phyloP scores from a whole-genome alignment of 2,888 invertebrate species.

The Agonopterix subpropinquella region DNA sequence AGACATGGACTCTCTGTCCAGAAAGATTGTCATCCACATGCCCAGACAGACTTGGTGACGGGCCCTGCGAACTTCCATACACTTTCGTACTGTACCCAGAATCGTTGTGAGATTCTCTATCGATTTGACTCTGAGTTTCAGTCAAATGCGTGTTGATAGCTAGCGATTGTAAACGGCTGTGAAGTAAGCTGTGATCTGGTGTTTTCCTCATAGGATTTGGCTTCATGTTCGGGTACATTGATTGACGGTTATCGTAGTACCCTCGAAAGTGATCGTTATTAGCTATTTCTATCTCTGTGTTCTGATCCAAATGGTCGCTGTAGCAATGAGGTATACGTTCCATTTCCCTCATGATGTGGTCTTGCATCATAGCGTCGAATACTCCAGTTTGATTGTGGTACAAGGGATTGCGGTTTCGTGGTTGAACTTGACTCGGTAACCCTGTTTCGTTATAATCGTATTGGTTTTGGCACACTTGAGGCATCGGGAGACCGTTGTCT shows the following conservation, averaged over 20 bases:
- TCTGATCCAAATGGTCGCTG: constrained; percentile 62
- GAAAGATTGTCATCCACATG: constrained; percentile 65
- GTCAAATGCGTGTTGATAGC: constrained; percentile 68
- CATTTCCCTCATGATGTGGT: constrained; percentile 68
- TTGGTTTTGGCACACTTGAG: constrained; percentile 36
- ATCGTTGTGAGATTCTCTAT: constrained; percentile 85
- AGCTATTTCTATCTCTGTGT: constrained; percentile 66
- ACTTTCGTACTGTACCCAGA: constrained; percentile 91
- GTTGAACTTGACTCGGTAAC: constrained; percentile 45
- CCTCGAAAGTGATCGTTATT: constrained; percentile 61
- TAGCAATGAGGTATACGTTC: constrained; percentile 69
- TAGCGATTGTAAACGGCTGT: constrained; percentile 62
- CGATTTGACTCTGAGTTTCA: constrained; percentile 68
- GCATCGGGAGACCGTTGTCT: constrained; percentile 41
- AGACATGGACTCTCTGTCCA: constrained; percentile 48
- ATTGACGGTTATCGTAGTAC: constrained; percentile 56
- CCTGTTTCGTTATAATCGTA: constrained; percentile 53
- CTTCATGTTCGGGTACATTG: constrained; percentile 36
- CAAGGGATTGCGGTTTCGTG: constrained; percentile 58
- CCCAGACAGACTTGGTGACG: constrained; percentile 84
- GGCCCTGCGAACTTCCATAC: constrained; percentile 85
- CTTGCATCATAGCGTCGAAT: constrained; percentile 72
- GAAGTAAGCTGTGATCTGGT: constrained; percentile 59
- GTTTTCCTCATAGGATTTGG: constrained; percentile 43
- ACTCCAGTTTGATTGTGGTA: constrained; percentile 63